Evolutionary conservation across 1,140 invertebrate genomes (phyloP), one percentile per base, ranked within the genome.

Genomic region (Anoplolepis gracilipes): DNA sequence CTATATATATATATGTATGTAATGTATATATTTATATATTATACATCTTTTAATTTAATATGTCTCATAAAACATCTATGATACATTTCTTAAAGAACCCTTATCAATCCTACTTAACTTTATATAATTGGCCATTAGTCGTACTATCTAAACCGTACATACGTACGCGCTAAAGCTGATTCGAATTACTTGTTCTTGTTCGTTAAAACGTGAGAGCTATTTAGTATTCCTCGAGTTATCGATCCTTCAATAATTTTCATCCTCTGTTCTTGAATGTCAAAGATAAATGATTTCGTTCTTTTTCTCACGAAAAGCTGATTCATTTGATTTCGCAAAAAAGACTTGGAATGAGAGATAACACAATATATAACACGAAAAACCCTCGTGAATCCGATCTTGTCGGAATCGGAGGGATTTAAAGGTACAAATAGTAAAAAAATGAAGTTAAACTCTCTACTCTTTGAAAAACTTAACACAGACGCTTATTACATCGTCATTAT

Each of bases 11-110:
- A 49, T 59, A 13, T 42, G 28, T 62, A 49, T 61, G 19, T 59
- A 85, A 61, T 65, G 76, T 85, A 88, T 69, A 55, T 84, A 87
- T 30, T 73, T 85, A 42, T 84, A 84, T 82, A 82, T 61, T 25
- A 53, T 77, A 77, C 57, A 84, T 84, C 69, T 75, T n/a, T 77
- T n/a, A 84, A 77, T 42, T 49, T 2, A 64, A 11, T 33, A 84
- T n/a, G n/a, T 61, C 55, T 75, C 69, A 46, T 70, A 70, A 85
- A 59, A 13, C 28, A 16, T 85, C 33, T 30, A n/a, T n/a, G n/a
- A n/a, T n/a, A 46, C 10, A 57, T 57, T 55, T 42, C 49, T 33
- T n/a, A 5, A 28, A 53, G 46, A 86, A 59, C n/a, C 0, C 22
- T 73, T 3, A 3, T 59, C 25, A 16, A 73, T 77, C 42, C 42